Evolutionary conservation across 2,797 vertebrate species (phyloP).

Genomic region (Pseudotriccus pelzelni): DNA sequence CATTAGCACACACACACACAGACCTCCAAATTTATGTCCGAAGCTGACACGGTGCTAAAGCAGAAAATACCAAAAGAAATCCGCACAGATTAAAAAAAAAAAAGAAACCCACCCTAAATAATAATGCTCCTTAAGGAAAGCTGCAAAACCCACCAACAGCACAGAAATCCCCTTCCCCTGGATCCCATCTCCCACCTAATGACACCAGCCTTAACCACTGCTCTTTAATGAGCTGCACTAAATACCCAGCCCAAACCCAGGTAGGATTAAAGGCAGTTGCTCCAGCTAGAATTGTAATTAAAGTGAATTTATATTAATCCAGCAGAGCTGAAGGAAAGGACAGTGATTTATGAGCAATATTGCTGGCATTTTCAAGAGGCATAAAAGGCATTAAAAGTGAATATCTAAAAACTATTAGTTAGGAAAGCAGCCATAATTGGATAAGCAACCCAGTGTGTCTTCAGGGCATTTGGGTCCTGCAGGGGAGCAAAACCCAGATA

Average conservation of each 20-base stretch:
- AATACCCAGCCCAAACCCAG: constrained; percentile 20
- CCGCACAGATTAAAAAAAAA: neutral
- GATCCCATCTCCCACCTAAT: neutral
- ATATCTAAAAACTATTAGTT: constrained; percentile 65
- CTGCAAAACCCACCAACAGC: neutral
- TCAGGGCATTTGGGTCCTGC: neutral
- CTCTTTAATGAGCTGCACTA: constrained; percentile 12
- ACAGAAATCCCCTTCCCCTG: neutral
- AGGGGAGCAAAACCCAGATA: neutral
- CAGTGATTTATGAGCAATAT: constrained; percentile 73
- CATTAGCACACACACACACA: rapidly evolving
- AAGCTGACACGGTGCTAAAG: neutral
- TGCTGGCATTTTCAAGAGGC: constrained; percentile 67
- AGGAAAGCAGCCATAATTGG: constrained; percentile 56
- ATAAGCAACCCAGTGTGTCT: constrained; percentile 29
- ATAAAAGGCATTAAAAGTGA: constrained; percentile 65
- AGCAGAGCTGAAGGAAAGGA: constrained; percentile 61
- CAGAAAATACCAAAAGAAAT: neutral
- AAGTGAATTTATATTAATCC: constrained; percentile 70
- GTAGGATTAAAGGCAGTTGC: constrained; percentile 48
- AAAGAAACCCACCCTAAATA: neutral
- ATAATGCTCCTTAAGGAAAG: neutral
- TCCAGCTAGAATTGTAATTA: constrained; percentile 63
- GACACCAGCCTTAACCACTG: neutral
- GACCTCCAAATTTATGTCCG: rapidly evolving